Conservation (phyloP, 2,888 invertebrate genomes). For the Eupithecia insigniata region DNA sequence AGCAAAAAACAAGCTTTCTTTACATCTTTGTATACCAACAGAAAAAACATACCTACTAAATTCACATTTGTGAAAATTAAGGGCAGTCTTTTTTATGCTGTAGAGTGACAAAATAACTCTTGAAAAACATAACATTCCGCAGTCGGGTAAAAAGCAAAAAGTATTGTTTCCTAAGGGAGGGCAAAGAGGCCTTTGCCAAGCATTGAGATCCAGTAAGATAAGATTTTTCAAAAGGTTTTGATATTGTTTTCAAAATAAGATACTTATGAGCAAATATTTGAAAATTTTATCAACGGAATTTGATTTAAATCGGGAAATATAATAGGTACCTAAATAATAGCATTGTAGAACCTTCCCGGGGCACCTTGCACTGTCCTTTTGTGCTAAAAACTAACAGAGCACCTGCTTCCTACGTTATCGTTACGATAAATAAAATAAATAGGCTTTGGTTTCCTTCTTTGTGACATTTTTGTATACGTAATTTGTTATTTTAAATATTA, state of each 20-base stretch:
- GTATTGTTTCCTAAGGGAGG: not conserved
- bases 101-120: too few species aligned
- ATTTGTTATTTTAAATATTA: conserved; percentile 3
- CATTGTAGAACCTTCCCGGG: conserved; percentile 23
- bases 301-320: conserved; percentile 24
- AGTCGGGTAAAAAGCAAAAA: not conserved
- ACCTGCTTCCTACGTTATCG: conserved; percentile 40
- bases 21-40: too few species aligned
- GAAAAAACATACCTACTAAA: too few species aligned
- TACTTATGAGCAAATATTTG: not conserved
- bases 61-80: too few species aligned
- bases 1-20: too few species aligned
- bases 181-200: not conserved
- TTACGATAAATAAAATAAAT: conserved; percentile 36
- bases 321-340: conserved; percentile 16
- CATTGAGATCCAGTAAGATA: not conserved
- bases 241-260: not conserved
- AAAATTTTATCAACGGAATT: not conserved
- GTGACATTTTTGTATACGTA: not conserved
- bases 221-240: too few species aligned
- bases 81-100: too few species aligned
- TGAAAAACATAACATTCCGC: too few species aligned
- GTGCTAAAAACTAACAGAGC: conserved; percentile 32
- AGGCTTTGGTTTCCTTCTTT: conserved; percentile 28
- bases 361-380: conserved; percentile 40